A percentile compares a stretch with the other conserved stretches of the same genome.
Conservation (phyloP, 2,888 invertebrate genomes). For the Pantelozetes paolii region DNA sequence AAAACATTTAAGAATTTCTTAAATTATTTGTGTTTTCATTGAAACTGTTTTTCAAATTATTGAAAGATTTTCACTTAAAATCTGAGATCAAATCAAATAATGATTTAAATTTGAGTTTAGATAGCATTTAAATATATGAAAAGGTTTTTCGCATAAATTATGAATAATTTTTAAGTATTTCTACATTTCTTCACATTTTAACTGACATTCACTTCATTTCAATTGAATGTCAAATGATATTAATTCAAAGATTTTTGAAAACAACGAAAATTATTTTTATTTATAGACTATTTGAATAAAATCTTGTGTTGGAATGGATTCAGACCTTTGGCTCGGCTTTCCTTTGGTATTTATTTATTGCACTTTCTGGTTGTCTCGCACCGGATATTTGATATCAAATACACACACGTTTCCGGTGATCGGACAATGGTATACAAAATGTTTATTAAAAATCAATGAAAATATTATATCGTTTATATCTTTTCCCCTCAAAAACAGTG, state of each 20-base stretch:
- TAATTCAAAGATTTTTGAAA: too few relatives aligned
- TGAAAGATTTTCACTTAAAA: too few relatives aligned
- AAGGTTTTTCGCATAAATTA: too few relatives aligned
- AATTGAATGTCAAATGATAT: background rate
- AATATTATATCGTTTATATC: background rate
- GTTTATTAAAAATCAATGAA: background rate
- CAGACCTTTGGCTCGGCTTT: background rate
- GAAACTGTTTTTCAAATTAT: background rate
- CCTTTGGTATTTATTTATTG: conserved; percentile 1
- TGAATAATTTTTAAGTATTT: too few relatives aligned
- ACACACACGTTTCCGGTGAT: background rate
- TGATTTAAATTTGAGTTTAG: too few relatives aligned
- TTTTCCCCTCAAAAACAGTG: background rate
- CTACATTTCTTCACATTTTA: background rate
- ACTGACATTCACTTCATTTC: background rate
- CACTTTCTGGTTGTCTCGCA: background rate
- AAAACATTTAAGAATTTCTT: too few relatives aligned
- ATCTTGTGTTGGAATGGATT: conserved; percentile 7
- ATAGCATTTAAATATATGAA: too few relatives aligned
- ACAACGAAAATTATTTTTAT: too few relatives aligned
- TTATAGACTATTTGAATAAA: background rate
- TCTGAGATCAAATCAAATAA: too few relatives aligned
- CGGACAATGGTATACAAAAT: background rate
- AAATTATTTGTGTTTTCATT: background rate
- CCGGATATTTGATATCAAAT: background rate